phyloP scores from a whole-genome alignment of 2,888 invertebrate species.

The Aleiodes alternator region DNA sequence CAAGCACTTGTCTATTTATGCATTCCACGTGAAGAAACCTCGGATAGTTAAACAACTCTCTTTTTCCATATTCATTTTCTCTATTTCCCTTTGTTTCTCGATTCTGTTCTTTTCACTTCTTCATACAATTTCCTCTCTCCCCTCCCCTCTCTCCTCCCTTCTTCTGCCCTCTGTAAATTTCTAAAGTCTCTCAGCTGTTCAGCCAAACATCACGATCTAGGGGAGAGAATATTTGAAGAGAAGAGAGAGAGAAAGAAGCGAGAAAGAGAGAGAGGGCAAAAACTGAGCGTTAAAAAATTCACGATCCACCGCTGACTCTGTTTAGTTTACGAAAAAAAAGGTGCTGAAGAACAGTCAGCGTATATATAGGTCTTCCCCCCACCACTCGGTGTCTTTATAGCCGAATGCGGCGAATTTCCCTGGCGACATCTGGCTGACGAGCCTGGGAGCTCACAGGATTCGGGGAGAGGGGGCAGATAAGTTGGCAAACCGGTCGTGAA shows the following conservation, averaged over 20 bases:
- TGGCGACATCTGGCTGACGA: constrained; percentile 20
- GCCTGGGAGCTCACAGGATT: background rate
- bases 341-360: constrained; percentile 16
- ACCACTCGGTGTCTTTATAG: constrained; percentile 48
- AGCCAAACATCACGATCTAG: constrained; percentile 43
- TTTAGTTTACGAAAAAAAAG: constrained; percentile 16
- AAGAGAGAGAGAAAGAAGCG: constrained; percentile 17
- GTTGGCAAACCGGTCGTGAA: constrained; percentile 39
- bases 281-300: constrained; percentile 44
- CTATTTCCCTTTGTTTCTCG: constrained; percentile 29
- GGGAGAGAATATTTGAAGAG: constrained; percentile 61
- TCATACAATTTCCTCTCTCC: constrained; percentile 21
- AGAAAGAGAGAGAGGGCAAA: constrained; percentile 31
- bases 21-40: constrained; percentile 42
- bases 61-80: constrained; percentile 26
- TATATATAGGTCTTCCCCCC: constrained; percentile 2
- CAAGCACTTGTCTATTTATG: constrained; percentile 35
- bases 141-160: background rate
- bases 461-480: background rate
- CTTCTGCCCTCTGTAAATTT: constrained; percentile 3
- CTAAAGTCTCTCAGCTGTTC: constrained; percentile 46
- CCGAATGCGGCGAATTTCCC: constrained; percentile 50
- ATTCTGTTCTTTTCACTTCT: constrained; percentile 11
- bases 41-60: constrained; percentile 40
- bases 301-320: constrained; percentile 36